Percentiles rank a stretch among this genome's conserved stretches.
Conservation (phyloP, 2,797 vertebrate species). For the Sebastes ruberrimus region DNA sequence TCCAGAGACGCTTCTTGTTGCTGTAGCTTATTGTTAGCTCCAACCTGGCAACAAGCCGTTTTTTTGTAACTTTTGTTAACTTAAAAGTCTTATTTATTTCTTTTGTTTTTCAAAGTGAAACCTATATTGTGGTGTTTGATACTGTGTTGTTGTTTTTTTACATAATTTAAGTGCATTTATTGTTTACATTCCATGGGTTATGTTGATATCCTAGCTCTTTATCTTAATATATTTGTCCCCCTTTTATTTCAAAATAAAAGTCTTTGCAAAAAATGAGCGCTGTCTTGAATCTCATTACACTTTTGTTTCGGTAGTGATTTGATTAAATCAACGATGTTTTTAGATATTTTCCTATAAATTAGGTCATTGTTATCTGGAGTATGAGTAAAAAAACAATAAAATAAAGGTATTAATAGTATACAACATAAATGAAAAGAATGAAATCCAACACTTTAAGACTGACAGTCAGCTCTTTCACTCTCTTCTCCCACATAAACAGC, state of each 20-base stretch:
- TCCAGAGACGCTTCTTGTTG: slow-evolving; percentile 26
- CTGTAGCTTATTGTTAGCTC: slow-evolving; percentile 31
- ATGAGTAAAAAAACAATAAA: neutral
- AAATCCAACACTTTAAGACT: neutral
- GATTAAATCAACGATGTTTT: neutral
- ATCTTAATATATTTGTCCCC: slow-evolving; percentile 84
- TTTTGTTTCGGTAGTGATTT: neutral
- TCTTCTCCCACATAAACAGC: neutral
- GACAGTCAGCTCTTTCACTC: neutral
- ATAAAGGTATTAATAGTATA: neutral
- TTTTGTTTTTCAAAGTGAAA: slow-evolving; percentile 76
- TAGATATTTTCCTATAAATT: no score
- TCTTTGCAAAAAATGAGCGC: slow-evolving; percentile 37
- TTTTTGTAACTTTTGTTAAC: slow-evolving; percentile 77
- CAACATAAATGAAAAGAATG: neutral
- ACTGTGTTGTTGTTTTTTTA: slow-evolving; percentile 56
- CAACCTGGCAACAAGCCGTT: slow-evolving; percentile 25
- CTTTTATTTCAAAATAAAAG: slow-evolving; percentile 81
- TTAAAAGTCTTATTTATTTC: slow-evolving; percentile 85
- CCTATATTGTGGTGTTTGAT: slow-evolving; percentile 75
- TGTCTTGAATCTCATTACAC: neutral
- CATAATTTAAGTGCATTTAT: slow-evolving; percentile 84
- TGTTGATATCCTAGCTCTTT: slow-evolving; percentile 72
- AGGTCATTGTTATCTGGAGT: neutral
- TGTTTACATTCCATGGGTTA: slow-evolving; percentile 81